These are phyloP conservation scores for Galerucella pusilla DNA, from an alignment of 2,888 invertebrate genomes.

Conservation along the genomic window DNA sequence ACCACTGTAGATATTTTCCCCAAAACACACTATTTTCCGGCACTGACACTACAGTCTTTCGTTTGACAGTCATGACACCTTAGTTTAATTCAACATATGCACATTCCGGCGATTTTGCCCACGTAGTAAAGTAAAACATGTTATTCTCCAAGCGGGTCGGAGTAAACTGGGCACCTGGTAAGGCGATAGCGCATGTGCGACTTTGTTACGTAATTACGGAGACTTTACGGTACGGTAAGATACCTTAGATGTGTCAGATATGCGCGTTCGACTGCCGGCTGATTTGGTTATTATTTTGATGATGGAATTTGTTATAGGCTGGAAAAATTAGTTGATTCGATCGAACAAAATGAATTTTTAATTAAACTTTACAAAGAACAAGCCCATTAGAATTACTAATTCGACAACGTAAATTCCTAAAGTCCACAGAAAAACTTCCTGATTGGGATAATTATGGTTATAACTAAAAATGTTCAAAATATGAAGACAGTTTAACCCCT, in stretches of 20 bases:
- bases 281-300: constrained; percentile 8
- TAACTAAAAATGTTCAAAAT: no score
- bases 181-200: constrained; percentile 41
- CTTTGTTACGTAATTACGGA: constrained; percentile 39
- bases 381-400: no score
- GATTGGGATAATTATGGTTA: no score
- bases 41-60: constrained; percentile 32
- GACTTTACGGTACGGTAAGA: constrained; percentile 28
- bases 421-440: no score
- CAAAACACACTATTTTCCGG: constrained; percentile 27
- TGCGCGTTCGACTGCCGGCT: not conserved
- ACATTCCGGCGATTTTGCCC: constrained; percentile 45
- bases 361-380: no score
- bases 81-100: constrained; percentile 55
- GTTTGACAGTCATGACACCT: constrained; percentile 39
- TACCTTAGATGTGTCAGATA: constrained; percentile 31
- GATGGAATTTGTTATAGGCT: not conserved
- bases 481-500: no score
- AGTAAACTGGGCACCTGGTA: constrained; percentile 56
- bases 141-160: constrained; percentile 48
- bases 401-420: no score
- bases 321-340: not conserved
- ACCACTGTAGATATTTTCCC: constrained; percentile 24
- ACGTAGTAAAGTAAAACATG: constrained; percentile 48
- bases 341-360: not conserved